phyloP scores from a whole-genome alignment of 2,113 vertebrate species.

The Hypanus sabinus region DNA sequence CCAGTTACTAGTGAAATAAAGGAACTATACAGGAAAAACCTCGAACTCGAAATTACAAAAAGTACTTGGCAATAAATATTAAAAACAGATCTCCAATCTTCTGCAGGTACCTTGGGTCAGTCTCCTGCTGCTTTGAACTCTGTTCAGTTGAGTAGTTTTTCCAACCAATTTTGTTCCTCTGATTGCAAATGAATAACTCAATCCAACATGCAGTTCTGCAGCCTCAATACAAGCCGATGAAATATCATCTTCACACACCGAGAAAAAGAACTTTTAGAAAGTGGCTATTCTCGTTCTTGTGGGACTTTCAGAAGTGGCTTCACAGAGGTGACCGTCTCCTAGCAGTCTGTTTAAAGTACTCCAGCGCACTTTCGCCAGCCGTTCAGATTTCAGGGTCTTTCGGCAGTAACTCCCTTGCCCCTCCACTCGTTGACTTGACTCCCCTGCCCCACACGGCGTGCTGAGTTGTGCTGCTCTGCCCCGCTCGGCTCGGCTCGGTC shows the following conservation, averaged over 20 bases:
- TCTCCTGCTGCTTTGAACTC: neutral
- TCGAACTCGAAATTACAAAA: neutral
- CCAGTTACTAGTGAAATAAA: neutral
- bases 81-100: neutral
- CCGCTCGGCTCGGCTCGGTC: neutral
- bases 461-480: neutral
- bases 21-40: neutral
- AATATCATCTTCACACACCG: constrained; percentile 1
- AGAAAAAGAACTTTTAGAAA: no score
- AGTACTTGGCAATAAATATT: no score
- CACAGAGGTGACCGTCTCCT: neutral
- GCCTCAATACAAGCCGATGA: neutral
- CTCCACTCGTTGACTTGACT: neutral
- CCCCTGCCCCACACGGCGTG: no score
- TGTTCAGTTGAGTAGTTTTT: neutral
- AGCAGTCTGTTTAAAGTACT: neutral
- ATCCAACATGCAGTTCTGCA: neutral
- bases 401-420: no score
- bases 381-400: no score
- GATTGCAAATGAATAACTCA: neutral
- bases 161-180: neutral
- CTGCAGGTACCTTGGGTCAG: neutral
- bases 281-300: neutral
- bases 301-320: no score
- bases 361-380: neutral